These are phyloP conservation scores for Catamblyrhynchus diadema DNA, from an alignment of 2,797 vertebrate species.

Conservation along the genomic window DNA sequence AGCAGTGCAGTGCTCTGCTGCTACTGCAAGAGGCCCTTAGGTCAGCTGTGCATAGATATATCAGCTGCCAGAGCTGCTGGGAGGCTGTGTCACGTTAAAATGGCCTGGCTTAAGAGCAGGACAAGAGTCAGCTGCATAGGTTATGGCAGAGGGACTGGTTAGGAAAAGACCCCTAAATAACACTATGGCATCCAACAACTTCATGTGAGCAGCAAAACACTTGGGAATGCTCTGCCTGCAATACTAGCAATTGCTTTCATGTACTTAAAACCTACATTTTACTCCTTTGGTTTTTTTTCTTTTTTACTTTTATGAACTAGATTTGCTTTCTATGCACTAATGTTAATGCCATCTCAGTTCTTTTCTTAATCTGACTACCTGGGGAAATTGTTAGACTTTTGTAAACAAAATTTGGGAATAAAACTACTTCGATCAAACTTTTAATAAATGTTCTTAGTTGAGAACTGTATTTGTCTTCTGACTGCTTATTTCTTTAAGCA, in stretches of 20 bases:
- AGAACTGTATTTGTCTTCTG: constrained; percentile 31
- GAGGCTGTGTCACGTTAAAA: accelerated
- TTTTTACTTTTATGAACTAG: not conserved
- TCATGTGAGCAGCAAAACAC: accelerated
- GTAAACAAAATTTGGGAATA: constrained; percentile 40
- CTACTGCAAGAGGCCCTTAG: accelerated
- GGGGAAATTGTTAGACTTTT: constrained; percentile 36
- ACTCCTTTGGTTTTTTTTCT: not conserved
- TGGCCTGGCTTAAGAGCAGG: accelerated
- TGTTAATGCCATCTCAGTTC: not conserved
- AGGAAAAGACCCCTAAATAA: accelerated
- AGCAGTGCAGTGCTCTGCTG: not conserved
- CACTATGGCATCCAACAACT: too few relatives aligned
- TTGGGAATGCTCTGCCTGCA: not conserved
- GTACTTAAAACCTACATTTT: not conserved
- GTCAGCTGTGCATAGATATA: accelerated
- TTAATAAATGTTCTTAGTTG: constrained; percentile 59
- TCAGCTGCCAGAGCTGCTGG: not conserved
- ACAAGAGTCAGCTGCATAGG: accelerated
- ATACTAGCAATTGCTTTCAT: not conserved
- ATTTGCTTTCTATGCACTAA: constrained; percentile 33
- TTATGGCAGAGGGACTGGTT: not conserved
- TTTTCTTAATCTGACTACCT: not conserved
- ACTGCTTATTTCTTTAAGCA: constrained; percentile 26
- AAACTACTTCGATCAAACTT: constrained; percentile 6